Base-by-base conservation (phyloP, 2,113 vertebrate species). In the Xiphophorus couchianus region DNA sequence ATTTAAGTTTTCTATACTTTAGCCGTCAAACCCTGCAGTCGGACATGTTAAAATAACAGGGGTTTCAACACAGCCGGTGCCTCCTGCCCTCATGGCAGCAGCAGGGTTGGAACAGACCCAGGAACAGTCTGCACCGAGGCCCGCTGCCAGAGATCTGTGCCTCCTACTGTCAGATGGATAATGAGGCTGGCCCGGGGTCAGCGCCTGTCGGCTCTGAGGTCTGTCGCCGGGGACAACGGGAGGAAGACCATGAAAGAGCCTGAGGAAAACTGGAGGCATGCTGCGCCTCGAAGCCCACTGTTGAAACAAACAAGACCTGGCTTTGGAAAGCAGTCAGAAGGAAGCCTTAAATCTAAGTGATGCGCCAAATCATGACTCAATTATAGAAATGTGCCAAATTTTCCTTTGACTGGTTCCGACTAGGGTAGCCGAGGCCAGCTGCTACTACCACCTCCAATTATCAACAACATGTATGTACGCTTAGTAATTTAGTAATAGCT, bases 131-230 rank as follows among this genome's bases (percentile, higher is more conserved):
- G 15, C 14, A 17, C 44, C 44, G 17, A 11, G 60, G 73, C 33
- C 2, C 15, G 1, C 69, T 69, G 82, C 78, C 78, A 81, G 63
- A 78, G 66, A 74, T 65, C 66, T 62, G 62, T 17, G 1, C 61
- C 2, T 27, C 7, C 29, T 60, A 71, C 70, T 0, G 2, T 44
- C 87, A 86, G 74, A 82, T 78, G 63, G 77, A 78, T 71, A 71
- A 83, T 73, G 73, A 77, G 60, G 78, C 39, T 39, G 77, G 70
- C 66, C 72, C 11, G 0, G 71, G 73, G 80, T 84, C 83, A 71
- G 67, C 44, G 6, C 25, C 71, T 54, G 77, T 71, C 48, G 8
- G 75, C 66, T 68, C 51, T n/a, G 37, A 77, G 78, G 60, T 31
- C 62, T 28, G 74, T 51, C 60, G 29, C 61, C 25, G 30, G 62